Percentiles rank a stretch among this genome's conserved stretches.
Evolutionary conservation across 2,113 vertebrate genomes (phyloP).

Genomic region (Emydura subglobosa): DNA sequence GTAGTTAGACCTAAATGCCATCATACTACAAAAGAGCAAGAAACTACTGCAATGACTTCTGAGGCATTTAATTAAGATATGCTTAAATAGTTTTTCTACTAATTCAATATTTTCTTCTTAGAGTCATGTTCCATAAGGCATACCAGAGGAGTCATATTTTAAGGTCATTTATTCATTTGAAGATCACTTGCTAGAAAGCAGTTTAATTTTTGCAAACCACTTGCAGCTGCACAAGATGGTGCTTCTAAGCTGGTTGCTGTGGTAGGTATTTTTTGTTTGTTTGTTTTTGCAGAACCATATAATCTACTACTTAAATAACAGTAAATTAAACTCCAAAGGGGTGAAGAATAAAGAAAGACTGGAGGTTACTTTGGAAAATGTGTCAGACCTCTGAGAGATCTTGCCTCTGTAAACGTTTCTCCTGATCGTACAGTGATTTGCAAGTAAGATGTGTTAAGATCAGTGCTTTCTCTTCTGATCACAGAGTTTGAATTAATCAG

Average conservation of each 20-base stretch:
- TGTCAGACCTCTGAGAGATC: neutral
- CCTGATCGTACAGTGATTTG: neutral
- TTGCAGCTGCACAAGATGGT: neutral
- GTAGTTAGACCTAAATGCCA: neutral
- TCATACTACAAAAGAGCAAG: neutral
- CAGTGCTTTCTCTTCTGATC: neutral
- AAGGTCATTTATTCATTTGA: neutral
- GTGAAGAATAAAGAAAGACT: neutral
- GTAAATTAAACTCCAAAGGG: neutral
- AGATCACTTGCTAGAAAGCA: neutral
- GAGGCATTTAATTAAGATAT: neutral
- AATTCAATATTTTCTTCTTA: neutral
- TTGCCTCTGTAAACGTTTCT: fast-evolving
- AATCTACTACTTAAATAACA: neutral
- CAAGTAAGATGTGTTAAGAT: neutral
- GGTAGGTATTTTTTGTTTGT: neutral
- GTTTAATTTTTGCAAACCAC: neutral
- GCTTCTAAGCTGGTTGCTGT: neutral
- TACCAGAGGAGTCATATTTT: neutral
- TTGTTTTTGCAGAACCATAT: fast-evolving
- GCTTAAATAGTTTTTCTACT: neutral
- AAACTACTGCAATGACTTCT: neutral
- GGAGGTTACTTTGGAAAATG: neutral
- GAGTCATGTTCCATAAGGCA: neutral
- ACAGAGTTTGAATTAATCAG: neutral